Percentiles rank a stretch among this genome's conserved stretches.
These are phyloP conservation scores for Epizoanthus fatuus DNA, from an alignment of 92 coral and sea anemone genomes.

Conservation along the genomic window DNA sequence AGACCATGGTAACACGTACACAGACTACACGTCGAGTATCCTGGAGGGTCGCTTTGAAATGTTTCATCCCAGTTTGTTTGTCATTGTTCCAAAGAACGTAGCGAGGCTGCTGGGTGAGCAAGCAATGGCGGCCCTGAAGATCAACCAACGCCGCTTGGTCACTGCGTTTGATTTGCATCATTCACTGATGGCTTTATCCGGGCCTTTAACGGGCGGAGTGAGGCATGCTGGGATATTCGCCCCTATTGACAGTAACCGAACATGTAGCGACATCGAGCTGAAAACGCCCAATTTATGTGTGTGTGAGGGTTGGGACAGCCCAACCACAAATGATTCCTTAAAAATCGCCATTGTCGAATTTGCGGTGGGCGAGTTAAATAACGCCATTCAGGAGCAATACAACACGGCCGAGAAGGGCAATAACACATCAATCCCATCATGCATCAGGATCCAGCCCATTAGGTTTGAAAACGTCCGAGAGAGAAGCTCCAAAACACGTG, in stretches of 20 bases:
- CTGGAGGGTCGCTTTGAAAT: slow-evolving; percentile 89
- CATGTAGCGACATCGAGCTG: slow-evolving; percentile 79
- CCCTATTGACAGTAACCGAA: slow-evolving; percentile 61
- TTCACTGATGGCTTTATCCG: slow-evolving; percentile 70
- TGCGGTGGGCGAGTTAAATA: slow-evolving; percentile 87
- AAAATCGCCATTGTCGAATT: slow-evolving; percentile 85
- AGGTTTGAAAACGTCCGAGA: slow-evolving; percentile 79
- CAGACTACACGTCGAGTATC: slow-evolving; percentile 49
- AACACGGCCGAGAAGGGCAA: background rate
- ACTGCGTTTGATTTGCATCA: slow-evolving; percentile 82
- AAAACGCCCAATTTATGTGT: slow-evolving; percentile 75
- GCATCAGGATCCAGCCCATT: slow-evolving; percentile 73
- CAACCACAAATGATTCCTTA: slow-evolving; percentile 69
- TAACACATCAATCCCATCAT: slow-evolving; percentile 51
- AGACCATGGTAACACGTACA: slow-evolving; percentile 91
- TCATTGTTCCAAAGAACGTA: slow-evolving; percentile 75
- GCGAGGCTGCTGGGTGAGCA: slow-evolving; percentile 62
- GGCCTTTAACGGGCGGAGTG: slow-evolving; percentile 60
- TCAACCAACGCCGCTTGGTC: slow-evolving; percentile 78
- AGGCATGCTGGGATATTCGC: slow-evolving; percentile 73
- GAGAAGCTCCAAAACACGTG: slow-evolving; percentile 62
- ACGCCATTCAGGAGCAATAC: slow-evolving; percentile 56
- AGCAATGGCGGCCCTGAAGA: slow-evolving; percentile 62
- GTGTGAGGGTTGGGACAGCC: slow-evolving; percentile 41
- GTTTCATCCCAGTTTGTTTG: slow-evolving; percentile 83